Evolutionary conservation across 1,140 invertebrate genomes (phyloP).

Genomic region (Rhopalosiphum maidis): DNA sequence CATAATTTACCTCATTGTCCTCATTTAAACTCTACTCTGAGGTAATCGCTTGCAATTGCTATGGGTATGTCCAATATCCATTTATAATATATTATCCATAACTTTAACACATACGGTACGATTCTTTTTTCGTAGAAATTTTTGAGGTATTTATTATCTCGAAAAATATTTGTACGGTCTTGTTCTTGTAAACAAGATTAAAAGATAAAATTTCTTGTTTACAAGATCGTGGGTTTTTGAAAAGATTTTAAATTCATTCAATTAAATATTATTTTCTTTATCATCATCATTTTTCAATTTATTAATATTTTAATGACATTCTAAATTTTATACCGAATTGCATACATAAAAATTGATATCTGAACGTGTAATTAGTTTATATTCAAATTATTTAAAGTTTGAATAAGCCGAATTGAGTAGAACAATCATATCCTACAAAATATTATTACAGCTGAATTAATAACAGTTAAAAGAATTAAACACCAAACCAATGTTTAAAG

Average conservation of each 20-base stretch:
- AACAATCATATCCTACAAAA: neutral
- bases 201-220: neutral
- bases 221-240: neutral
- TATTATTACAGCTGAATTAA: no score
- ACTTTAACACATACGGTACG: no score
- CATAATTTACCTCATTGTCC: neutral
- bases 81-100: neutral
- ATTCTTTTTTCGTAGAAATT: no score
- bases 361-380: neutral
- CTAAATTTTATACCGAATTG: neutral
- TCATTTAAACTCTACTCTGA: neutral
- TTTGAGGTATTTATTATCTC: no score
- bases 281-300: neutral
- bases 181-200: neutral
- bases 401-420: neutral
- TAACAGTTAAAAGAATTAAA: neutral
- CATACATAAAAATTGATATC: neutral
- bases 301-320: neutral
- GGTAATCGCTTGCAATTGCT: neutral
- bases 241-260: neutral
- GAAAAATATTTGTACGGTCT: neutral
- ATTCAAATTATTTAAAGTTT: neutral
- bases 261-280: neutral
- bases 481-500: neutral
- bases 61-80: fast-evolving